A percentile compares a stretch with the other conserved stretches of the same genome.
Conservation (phyloP, 2,113 vertebrate species). For the Phodopus roborovskii region DNA sequence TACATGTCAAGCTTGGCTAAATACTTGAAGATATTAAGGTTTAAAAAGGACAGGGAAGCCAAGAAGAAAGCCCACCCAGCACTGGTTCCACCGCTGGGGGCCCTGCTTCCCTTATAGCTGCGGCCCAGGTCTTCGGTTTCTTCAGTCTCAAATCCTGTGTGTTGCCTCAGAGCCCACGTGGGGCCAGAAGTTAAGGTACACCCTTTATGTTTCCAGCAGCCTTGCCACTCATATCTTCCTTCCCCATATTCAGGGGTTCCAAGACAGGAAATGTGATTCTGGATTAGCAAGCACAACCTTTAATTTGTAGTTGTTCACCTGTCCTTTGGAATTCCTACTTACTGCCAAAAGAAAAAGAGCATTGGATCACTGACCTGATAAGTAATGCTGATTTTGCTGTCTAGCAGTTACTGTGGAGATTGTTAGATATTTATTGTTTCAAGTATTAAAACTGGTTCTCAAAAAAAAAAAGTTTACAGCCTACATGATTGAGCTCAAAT, state of each 20-base stretch:
- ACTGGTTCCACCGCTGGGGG: background rate
- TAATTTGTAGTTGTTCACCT: constrained; percentile 19
- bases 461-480: background rate
- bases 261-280: constrained; percentile 71
- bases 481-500: background rate
- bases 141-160: constrained; percentile 60
- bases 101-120: constrained; percentile 39
- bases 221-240: background rate
- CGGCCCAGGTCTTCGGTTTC: constrained; percentile 66
- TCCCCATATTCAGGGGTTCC: background rate
- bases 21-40: background rate
- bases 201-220: background rate
- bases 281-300: constrained; percentile 55
- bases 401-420: background rate
- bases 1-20: background rate
- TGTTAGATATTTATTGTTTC: background rate
- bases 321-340: constrained; percentile 42
- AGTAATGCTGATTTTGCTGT: background rate
- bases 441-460: background rate
- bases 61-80: background rate
- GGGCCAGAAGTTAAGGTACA: background rate
- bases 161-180: constrained; percentile 65
- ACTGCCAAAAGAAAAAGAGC: background rate
- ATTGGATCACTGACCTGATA: background rate
- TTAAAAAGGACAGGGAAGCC: background rate